Evolutionary conservation across 2,113 vertebrate species (phyloP), one percentile per base, ranked within the genome.

Genomic region (Planiliza haematocheilus): DNA sequence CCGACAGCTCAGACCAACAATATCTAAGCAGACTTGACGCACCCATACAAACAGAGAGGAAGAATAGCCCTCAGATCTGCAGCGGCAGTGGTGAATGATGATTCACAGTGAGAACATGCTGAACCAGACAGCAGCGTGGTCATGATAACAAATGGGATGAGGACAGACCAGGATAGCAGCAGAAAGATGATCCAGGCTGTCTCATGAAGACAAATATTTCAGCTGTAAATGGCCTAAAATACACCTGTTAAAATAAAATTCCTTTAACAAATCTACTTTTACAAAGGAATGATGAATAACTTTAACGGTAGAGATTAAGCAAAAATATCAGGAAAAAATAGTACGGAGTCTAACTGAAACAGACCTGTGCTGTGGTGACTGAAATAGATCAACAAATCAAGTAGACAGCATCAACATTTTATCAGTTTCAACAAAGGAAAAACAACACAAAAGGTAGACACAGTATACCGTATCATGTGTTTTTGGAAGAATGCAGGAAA

Each of bases 31-130:
- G 36, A 70, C 52, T 71, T 78, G 30, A 46, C 39, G 12, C 16
- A 46, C 53, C 7, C 30, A 43, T 14, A 65, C 53, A 1, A 55
- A 67, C 43, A 0, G 0, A 1, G 60, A 53, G 50, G 18, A 55
- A 67, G 53, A 70, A 57, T 16, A 46, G 43, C 13, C 45, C 9
- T 36, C 1, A 13, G 46, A 20, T 65, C 74, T 50, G 41, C 24
- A 60, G 20, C 62, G 68, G 71, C 52, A 70, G 59, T 38, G 49
- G n/a, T 66, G 42, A 70, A 70, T 59, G 59, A 77, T 70, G 79
- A 77, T 18, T 69, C 37, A 59, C 57, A 60, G 52, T 8, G 0
- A 77, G 50, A 74, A 70, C 53, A 57, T 64, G 48, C 21, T 63
- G 42, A 77, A 43, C 2, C 59, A 77, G n/a, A 66, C 66, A 53